Evolutionary conservation across 1,140 invertebrate genomes (phyloP), one percentile per base, ranked within the genome.

Genomic region (Zaprionus inermis): DNA sequence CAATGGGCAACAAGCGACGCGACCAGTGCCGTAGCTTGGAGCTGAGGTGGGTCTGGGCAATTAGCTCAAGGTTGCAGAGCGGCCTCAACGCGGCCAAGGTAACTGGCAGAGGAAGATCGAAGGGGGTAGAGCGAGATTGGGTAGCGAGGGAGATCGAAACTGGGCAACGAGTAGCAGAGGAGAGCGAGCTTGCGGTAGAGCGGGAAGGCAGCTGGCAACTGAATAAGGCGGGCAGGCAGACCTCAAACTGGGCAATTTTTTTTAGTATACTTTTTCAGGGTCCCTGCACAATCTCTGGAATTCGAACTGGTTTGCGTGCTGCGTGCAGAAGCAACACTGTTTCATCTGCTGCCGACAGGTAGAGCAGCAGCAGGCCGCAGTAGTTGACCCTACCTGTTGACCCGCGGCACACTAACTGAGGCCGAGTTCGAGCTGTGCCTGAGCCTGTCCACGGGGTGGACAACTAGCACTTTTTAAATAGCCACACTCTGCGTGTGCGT

Each of bases 81-180:
- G n/a, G 11, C 32, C n/a, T 16, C 38, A 52, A 59, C 22, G 59
- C 59, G 66, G 66, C 66, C 66, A 68, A 68, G 65, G 65, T 57
- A 69, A 59, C 46, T 59, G 6, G 18, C 14, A 11, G 22, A 12
- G n/a, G 44, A n/a, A 30, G 16, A 10, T 38, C 1, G 16, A 18
- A 22, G 2, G 4, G 34, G 7, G 55, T 14, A 38, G 14, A 22
- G 18, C 18, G 52, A 14, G 4, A 16, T n/a, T n/a, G n/a, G n/a
- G n/a, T n/a, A 22, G 18, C 18, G 52, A 14, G 4, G 7, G 6
- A 41, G 38, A n/a, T 41, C 9, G n/a, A 9, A 41, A n/a, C 38
- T 41, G 38, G 2, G 7, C n/a, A n/a, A n/a, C n/a, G n/a, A n/a
- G n/a, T n/a, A n/a, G n/a, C n/a, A n/a, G n/a, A n/a, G n/a, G 6